Percentiles rank a stretch among this genome's conserved stretches.
phyloP scores from a whole-genome alignment of 35 echinoderm and acorn worm species.

The Apostichopus japonicus region DNA sequence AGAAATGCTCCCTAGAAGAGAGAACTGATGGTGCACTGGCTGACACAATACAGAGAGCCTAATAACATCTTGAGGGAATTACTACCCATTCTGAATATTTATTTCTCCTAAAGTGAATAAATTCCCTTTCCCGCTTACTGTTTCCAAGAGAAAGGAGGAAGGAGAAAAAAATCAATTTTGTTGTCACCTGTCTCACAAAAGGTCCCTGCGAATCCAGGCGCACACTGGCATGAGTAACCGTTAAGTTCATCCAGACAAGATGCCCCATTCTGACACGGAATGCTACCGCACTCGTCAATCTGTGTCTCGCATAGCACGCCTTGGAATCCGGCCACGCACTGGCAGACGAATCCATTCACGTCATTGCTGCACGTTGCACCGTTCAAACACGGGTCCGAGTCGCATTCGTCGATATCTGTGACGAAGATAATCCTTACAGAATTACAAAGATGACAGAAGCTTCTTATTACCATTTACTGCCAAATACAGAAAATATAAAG shows the following conservation, averaged over 20 bases:
- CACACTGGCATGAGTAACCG: slow-evolving; percentile 29
- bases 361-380: slow-evolving; percentile 37
- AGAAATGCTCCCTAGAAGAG: too few species aligned
- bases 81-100: too few species aligned
- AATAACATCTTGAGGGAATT: too few species aligned
- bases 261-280: slow-evolving; percentile 35
- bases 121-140: too few species aligned
- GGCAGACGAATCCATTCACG: slow-evolving; percentile 30
- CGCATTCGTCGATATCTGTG: slow-evolving; percentile 49
- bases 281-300: slow-evolving; percentile 36
- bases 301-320: slow-evolving; percentile 17
- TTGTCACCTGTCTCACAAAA: slow-evolving; percentile 36
- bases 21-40: too few species aligned
- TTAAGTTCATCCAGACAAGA: slow-evolving; percentile 24
- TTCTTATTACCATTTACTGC: too few species aligned
- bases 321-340: slow-evolving; percentile 33
- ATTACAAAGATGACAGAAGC: too few species aligned
- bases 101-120: too few species aligned
- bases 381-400: slow-evolving; percentile 34
- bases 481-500: too few species aligned
- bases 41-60: too few species aligned
- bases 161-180: too few species aligned
- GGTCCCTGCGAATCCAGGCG: slow-evolving; percentile 38
- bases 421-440: background rate
- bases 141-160: too few species aligned